These are phyloP conservation scores for Melikaiella ostensackeni DNA, from an alignment of 2,888 invertebrate genomes.

Conservation along the genomic window DNA sequence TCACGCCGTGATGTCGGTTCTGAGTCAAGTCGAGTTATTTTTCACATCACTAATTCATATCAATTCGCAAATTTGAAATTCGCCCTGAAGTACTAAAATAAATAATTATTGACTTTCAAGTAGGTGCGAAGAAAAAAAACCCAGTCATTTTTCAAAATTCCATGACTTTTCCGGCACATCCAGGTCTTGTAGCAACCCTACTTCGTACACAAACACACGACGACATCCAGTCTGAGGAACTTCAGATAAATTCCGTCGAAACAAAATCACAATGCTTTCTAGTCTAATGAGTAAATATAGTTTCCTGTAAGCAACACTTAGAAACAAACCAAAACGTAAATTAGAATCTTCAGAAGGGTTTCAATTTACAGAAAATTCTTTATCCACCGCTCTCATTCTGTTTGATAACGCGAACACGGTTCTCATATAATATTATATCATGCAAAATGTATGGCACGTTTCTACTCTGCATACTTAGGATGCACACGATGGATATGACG, in stretches of 20 bases:
- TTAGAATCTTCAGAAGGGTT: not conserved
- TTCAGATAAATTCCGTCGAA: constrained; percentile 44
- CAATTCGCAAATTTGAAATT: too few species aligned
- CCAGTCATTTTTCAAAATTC: too few species aligned
- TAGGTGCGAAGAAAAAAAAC: too few species aligned
- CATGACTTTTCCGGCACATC: too few species aligned
- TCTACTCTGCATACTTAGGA: constrained; percentile 20
- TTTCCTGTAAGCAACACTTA: not conserved
- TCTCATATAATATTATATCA: constrained; percentile 28
- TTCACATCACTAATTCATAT: too few species aligned
- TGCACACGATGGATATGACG: constrained; percentile 20
- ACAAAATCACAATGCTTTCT: not conserved
- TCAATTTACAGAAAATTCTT: not conserved
- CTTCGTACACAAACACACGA: constrained; percentile 52
- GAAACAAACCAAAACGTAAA: not conserved
- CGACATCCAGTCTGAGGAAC: constrained; percentile 49
- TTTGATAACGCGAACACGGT: constrained; percentile 4
- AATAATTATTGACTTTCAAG: too few species aligned
- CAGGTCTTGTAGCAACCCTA: too few species aligned
- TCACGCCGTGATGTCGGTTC: too few species aligned
- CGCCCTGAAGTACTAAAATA: too few species aligned
- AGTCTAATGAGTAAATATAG: not conserved
- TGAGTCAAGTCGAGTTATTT: too few species aligned
- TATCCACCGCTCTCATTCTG: not conserved
- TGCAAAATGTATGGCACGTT: constrained; percentile 21